phyloP scores from a whole-genome alignment of 2,888 invertebrate species.

The Lycia hirtaria region DNA sequence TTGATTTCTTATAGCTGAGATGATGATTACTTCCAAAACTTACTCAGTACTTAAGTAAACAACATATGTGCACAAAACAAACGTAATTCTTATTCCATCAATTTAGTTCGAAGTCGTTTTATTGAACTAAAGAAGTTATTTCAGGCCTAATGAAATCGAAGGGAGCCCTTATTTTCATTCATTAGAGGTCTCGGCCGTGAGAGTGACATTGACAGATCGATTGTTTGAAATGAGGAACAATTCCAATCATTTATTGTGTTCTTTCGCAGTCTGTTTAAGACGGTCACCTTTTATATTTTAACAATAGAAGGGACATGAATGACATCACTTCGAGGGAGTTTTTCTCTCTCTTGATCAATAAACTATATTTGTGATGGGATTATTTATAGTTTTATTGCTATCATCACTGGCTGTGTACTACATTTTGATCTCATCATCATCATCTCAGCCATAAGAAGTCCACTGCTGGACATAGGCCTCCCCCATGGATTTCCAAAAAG shows the following conservation, averaged over 20 bases:
- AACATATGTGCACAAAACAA: neutral
- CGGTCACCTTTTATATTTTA: conserved; percentile 10
- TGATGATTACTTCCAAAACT: too few species aligned
- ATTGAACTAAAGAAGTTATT: conserved; percentile 41
- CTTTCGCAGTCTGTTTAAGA: conserved; percentile 18
- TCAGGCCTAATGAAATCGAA: conserved; percentile 46
- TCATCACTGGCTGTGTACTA: too few species aligned
- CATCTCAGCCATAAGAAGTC: too few species aligned
- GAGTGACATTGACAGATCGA: conserved; percentile 58
- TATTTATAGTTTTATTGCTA: neutral
- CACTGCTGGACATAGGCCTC: too few species aligned
- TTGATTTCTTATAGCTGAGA: too few species aligned
- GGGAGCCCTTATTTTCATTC: conserved; percentile 40
- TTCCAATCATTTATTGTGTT: conserved; percentile 27
- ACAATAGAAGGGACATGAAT: conserved; percentile 7
- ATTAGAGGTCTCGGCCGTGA: conserved; percentile 41
- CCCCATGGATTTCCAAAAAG: too few species aligned
- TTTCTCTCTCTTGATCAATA: neutral
- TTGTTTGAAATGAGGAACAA: conserved; percentile 34
- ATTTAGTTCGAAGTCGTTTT: conserved; percentile 8
- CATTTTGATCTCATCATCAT: too few species aligned
- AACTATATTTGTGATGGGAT: neutral
- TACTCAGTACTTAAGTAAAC: too few species aligned
- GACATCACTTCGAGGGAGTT: neutral
- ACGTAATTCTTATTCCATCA: neutral